Percentiles rank a stretch among this genome's conserved stretches.
Conservation (phyloP, 2,888 invertebrate species). For the Tinea pellionella region DNA sequence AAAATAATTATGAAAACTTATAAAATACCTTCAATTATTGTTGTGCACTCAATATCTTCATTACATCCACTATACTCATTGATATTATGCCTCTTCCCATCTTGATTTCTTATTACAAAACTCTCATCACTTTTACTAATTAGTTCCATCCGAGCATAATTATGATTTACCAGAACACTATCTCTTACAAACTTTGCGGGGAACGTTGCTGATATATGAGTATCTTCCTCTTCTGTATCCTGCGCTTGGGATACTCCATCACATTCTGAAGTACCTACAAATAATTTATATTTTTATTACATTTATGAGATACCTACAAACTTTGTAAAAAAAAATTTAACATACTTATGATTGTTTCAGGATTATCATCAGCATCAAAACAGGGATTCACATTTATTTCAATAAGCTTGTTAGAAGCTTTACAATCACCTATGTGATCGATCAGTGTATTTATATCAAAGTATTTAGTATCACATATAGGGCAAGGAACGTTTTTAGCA, state of each 20-base stretch:
- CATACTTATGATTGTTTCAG: too few species aligned
- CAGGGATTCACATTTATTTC: too few species aligned
- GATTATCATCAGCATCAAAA: too few species aligned
- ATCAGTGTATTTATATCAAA: not conserved
- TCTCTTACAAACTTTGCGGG: not conserved
- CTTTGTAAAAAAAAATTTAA: too few species aligned
- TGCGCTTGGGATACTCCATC: not conserved
- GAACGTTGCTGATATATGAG: not conserved
- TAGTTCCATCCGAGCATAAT: not conserved
- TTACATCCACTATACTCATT: too few species aligned
- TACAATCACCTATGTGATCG: not conserved
- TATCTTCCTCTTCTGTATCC: not conserved
- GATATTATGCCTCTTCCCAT: not conserved
- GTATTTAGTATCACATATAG: conserved; percentile 51
- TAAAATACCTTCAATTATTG: too few species aligned
- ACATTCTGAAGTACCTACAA: too few species aligned
- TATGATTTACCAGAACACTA: not conserved
- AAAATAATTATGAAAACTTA: too few species aligned
- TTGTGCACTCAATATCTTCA: too few species aligned
- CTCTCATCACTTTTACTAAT: not conserved
- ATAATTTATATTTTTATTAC: too few species aligned
- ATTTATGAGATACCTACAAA: too few species aligned
- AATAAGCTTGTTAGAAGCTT: not conserved
- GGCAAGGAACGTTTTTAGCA: conserved; percentile 71
- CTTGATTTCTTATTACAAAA: not conserved